These are phyloP conservation scores for Thomomys bottae DNA, from an alignment of 2,113 vertebrate genomes.

Conservation along the genomic window DNA sequence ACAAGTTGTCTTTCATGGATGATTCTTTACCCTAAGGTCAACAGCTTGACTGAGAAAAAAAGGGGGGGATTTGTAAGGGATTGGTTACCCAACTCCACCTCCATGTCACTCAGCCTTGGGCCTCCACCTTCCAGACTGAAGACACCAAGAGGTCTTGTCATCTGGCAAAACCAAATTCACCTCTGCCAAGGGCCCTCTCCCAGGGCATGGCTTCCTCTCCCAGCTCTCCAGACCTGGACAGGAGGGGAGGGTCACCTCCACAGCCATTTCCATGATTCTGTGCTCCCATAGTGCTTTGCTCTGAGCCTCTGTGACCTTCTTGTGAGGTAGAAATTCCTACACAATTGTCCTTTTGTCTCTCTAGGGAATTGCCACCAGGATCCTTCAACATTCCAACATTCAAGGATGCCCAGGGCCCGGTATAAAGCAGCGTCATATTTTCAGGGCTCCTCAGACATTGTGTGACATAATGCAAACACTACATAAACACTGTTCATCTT, in stretches of 20 bases:
- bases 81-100: not conserved
- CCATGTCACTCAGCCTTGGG: not conserved
- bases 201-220: fast-evolving
- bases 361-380: not conserved
- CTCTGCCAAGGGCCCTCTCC: not conserved
- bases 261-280: not conserved
- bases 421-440: too few species aligned
- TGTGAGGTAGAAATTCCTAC: not conserved
- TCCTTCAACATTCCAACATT: not conserved
- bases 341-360: not conserved
- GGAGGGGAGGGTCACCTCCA: fast-evolving
- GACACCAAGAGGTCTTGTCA: constrained; percentile 1
- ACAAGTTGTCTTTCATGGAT: constrained; percentile 80
- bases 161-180: fast-evolving
- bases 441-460: too few species aligned
- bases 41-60: constrained; percentile 23
- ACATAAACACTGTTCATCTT: too few species aligned
- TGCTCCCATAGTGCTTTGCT: fast-evolving
- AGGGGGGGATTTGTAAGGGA: fast-evolving
- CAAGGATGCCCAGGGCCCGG: not conserved
- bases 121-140: not conserved
- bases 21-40: constrained; percentile 61
- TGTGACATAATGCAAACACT: not conserved
- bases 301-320: fast-evolving
- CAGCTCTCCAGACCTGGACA: not conserved